These are phyloP conservation scores for Cataglyphis altisquamis DNA, from an alignment of 2,888 invertebrate genomes.

Conservation along the genomic window DNA sequence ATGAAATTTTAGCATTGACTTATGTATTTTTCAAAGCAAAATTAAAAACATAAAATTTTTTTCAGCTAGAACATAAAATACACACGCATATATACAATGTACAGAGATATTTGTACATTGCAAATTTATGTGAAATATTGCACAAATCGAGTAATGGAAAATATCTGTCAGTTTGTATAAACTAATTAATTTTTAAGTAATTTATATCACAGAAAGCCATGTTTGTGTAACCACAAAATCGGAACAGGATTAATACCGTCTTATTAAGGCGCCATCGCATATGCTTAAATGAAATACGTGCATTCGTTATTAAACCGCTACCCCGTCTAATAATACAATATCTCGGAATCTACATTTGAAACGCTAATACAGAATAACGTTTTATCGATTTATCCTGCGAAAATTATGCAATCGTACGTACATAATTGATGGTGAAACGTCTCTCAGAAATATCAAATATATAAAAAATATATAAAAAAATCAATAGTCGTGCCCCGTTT, in stretches of 20 bases:
- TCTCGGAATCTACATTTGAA: constrained; percentile 23
- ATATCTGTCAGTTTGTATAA: background rate
- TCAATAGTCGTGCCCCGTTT: background rate
- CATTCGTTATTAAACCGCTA: constrained; percentile 48
- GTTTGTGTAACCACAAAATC: constrained; percentile 3
- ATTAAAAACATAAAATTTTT: background rate
- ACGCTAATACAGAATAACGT: constrained; percentile 19
- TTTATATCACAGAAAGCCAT: constrained; percentile 11
- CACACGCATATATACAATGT: background rate
- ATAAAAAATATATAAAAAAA: background rate
- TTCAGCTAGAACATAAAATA: background rate
- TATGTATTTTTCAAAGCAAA: background rate
- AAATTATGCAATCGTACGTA: background rate
- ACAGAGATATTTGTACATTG: background rate
- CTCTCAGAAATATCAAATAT: background rate
- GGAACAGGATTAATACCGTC: constrained; percentile 38
- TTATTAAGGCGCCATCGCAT: constrained; percentile 41
- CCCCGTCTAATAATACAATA: constrained; percentile 15
- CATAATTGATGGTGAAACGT: background rate
- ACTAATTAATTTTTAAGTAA: constrained; percentile 35
- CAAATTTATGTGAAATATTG: background rate
- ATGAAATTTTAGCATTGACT: background rate
- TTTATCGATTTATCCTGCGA: constrained; percentile 2
- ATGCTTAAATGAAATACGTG: constrained; percentile 52
- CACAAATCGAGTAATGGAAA: background rate